A percentile compares a stretch with the other conserved stretches of the same genome.
phyloP scores from a whole-genome alignment of 2,888 invertebrate genomes.

The Eupithecia abbreviata region DNA sequence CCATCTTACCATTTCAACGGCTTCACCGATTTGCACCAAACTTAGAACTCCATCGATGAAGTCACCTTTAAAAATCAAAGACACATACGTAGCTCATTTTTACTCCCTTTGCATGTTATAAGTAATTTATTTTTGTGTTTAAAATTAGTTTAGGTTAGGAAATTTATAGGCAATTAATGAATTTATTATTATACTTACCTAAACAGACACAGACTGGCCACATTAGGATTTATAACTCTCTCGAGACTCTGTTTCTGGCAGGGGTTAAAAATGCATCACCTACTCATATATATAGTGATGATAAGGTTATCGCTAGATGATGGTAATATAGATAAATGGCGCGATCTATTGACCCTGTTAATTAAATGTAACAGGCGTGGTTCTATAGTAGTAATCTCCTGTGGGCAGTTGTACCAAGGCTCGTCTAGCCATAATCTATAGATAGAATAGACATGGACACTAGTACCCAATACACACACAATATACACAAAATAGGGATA shows the following conservation, averaged over 20 bases:
- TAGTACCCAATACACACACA: no score
- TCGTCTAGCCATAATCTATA: background rate
- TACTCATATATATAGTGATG: background rate
- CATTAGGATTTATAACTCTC: background rate
- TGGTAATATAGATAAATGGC: slow-evolving; percentile 20
- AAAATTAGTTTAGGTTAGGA: no score
- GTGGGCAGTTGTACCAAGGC: background rate
- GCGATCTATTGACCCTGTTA: slow-evolving; percentile 38
- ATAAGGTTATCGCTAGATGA: slow-evolving; percentile 3
- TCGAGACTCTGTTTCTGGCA: background rate
- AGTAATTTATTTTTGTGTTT: no score
- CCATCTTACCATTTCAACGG: no score
- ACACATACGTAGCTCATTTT: no score
- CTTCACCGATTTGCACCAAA: no score
- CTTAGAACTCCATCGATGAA: no score
- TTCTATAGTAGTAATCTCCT: background rate
- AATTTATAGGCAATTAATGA: no score
- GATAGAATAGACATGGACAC: background rate
- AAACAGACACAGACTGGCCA: background rate
- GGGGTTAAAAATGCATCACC: slow-evolving; percentile 8
- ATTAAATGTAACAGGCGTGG: slow-evolving; percentile 41
- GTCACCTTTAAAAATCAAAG: no score
- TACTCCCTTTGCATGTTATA: no score
- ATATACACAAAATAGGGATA: no score
- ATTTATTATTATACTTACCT: no score